phyloP scores from a whole-genome alignment of 2,797 vertebrate species.

The Potorous gilbertii region DNA sequence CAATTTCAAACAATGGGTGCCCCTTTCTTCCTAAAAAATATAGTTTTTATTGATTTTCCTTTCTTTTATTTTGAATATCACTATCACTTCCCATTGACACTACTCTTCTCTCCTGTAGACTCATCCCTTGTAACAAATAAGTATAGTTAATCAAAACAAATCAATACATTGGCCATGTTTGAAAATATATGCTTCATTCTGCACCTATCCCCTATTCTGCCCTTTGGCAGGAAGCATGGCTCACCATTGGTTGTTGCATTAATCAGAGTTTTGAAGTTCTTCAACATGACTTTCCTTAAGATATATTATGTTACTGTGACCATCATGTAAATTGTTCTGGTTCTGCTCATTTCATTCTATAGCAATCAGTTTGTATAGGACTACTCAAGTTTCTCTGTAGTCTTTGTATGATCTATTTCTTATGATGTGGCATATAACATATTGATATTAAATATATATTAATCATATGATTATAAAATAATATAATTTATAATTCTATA shows the following conservation, averaged over 20 bases:
- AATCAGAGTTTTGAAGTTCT: background rate
- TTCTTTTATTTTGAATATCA: background rate
- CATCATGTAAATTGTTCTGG: background rate
- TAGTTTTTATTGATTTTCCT: background rate
- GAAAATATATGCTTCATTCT: background rate
- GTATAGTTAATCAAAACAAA: background rate
- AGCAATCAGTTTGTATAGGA: background rate
- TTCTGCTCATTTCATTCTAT: background rate
- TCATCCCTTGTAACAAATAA: background rate
- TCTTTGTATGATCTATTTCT: background rate
- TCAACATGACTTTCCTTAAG: background rate
- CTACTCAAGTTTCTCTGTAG: background rate
- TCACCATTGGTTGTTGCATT: background rate
- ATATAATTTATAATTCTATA: background rate
- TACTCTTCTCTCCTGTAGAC: background rate
- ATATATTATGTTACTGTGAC: background rate
- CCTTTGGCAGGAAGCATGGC: background rate
- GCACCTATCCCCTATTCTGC: background rate
- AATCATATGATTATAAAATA: background rate
- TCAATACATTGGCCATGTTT: background rate
- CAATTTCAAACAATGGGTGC: background rate
- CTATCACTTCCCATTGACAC: background rate
- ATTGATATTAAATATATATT: background rate
- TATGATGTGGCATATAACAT: background rate
- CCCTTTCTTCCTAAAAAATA: background rate